These are phyloP conservation scores for Trachemys scripta DNA, from an alignment of 2,113 vertebrate genomes.

Conservation along the genomic window DNA sequence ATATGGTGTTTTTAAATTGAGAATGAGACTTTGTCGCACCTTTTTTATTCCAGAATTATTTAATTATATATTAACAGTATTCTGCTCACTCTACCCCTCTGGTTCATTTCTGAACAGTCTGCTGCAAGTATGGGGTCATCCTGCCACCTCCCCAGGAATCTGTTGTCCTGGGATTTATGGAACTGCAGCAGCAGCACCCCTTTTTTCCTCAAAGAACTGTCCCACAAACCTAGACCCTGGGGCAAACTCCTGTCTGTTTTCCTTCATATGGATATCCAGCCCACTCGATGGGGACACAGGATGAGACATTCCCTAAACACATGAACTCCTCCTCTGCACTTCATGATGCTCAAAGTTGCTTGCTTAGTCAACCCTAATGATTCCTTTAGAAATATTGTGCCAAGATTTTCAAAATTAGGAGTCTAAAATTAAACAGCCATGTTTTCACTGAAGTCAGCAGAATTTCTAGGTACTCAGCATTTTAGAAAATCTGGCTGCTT, in stretches of 20 bases:
- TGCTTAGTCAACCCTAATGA: background rate
- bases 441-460: background rate
- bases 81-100: fast-evolving
- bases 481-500: fast-evolving
- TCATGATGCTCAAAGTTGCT: fast-evolving
- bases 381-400: background rate
- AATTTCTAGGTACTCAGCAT: background rate
- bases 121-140: background rate
- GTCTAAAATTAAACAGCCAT: too few species aligned
- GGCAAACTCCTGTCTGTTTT: background rate
- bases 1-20: background rate
- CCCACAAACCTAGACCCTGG: background rate
- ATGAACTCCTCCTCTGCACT: background rate
- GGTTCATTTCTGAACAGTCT: fast-evolving
- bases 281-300: too few species aligned
- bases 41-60: background rate
- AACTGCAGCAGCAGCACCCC: background rate
- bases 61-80: too few species aligned
- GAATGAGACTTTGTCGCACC: background rate
- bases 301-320: too few species aligned
- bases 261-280: background rate
- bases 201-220: background rate
- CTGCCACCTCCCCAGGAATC: background rate
- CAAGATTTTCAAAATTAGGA: background rate
- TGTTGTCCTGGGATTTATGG: background rate